Conservation (phyloP, 2,888 invertebrate genomes). For the Vandiemenella viatica region DNA sequence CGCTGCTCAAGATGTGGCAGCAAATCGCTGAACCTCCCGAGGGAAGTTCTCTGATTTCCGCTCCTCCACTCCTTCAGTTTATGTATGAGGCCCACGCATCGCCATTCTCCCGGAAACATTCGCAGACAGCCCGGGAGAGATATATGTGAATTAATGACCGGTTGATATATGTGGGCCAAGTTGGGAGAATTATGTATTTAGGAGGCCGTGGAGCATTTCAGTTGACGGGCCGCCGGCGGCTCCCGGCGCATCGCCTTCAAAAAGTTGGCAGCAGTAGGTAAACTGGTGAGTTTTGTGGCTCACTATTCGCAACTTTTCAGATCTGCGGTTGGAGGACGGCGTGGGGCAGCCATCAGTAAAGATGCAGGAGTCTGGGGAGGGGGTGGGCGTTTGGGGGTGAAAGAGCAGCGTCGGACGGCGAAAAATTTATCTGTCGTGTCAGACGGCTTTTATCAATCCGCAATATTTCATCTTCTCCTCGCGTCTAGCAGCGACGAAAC, state of each 20-base stretch:
- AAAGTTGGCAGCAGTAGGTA: slow-evolving; percentile 11
- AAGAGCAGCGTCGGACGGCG: background rate
- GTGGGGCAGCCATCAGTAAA: too few relatives aligned
- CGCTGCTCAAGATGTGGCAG: too few relatives aligned
- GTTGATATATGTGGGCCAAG: slow-evolving; percentile 10
- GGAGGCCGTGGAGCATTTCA: background rate
- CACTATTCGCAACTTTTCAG: slow-evolving; percentile 9
- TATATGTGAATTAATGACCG: slow-evolving; percentile 14
- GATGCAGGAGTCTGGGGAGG: too few relatives aligned
- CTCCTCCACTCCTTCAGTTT: too few relatives aligned
- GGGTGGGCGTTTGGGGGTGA: background rate
- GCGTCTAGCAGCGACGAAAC: background rate
- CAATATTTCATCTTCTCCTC: slow-evolving; percentile 12
- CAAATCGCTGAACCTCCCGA: too few relatives aligned
- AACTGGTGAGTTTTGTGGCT: slow-evolving; percentile 8
- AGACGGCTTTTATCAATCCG: slow-evolving; percentile 16
- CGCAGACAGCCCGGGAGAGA: slow-evolving; percentile 11
- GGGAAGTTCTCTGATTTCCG: too few relatives aligned
- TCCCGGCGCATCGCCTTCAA: slow-evolving; percentile 3
- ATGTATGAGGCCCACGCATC: slow-evolving; percentile 2
- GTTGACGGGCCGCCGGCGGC: background rate
- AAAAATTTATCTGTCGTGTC: slow-evolving; percentile 13
- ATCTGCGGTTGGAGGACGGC: slow-evolving; percentile 1
- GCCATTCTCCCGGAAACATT: background rate
- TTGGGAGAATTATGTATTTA: slow-evolving; percentile 1